Base-by-base conservation (phyloP, 1,140 invertebrate genomes). In the Drosophila repletoides region DNA sequence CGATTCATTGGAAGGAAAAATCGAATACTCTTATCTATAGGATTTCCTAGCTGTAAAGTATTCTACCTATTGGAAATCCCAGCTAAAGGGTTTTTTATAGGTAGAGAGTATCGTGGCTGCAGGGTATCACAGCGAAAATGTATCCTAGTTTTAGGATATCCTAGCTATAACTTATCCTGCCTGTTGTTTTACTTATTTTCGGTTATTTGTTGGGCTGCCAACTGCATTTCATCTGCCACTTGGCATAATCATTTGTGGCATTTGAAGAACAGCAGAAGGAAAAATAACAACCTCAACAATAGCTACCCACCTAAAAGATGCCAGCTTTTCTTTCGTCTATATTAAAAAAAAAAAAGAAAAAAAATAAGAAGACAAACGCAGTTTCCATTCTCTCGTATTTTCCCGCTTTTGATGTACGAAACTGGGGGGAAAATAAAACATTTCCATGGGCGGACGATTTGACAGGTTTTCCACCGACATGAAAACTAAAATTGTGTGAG, bases 171-270 rank as follows among this genome's bases (percentile, higher is more conserved):
- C n/a, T n/a, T n/a, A n/a, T n/a, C n/a, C n/a, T n/a, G n/a, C n/a
- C n/a, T n/a, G 19, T 15, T 51, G 34, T 36, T 29, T 51, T 51
- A 2, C 4, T 6, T 19, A 2, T n/a, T 48, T 19, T 10, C 10
- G n/a, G 22, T 2, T 7, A n/a, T 10, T 10, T 48, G 45, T 29
- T 2, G 4, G 38, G 29, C 15, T 43, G 68, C 38, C 64, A 46
- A 33, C 41, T 36, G 15, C 56, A 33, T 22, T 49, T 46, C 49
- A 75, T 34, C 72, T 75, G 45, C 56, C 72, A 66, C 38, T 64
- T 60, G 61, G 26, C 33, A 70, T 70, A 71, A 70, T 71, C 72
- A 76, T 76, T 71, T 71, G 72, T 71, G 65, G 51, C 34, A 15
- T 40, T 22, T 12, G 6, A 43, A 56, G 33, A 71, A 33, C 41